Conservation (phyloP, 2,888 invertebrate genomes). For the Pterostichus madidus region DNA sequence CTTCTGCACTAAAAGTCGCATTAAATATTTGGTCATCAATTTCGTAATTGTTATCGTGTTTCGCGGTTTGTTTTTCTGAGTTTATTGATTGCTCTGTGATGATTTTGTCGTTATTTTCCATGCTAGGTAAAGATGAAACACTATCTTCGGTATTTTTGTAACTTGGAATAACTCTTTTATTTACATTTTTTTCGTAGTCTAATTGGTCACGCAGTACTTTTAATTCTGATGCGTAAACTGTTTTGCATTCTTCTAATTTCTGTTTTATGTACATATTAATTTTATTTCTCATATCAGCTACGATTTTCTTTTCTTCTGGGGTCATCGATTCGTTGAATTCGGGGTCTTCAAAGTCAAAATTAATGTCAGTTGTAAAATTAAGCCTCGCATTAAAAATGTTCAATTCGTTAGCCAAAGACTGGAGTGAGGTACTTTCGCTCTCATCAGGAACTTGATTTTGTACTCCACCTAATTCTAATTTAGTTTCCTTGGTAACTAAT, state of each 20-base stretch:
- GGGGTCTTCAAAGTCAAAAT: slow-evolving; percentile 62
- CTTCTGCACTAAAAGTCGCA: slow-evolving; percentile 55
- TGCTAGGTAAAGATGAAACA: slow-evolving; percentile 28
- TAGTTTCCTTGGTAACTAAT: neutral
- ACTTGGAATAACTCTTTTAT: slow-evolving; percentile 11
- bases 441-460: slow-evolving; percentile 2
- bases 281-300: slow-evolving; percentile 58
- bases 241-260: slow-evolving; percentile 69
- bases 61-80: neutral
- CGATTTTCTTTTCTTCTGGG: slow-evolving; percentile 58
- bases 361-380: slow-evolving; percentile 30
- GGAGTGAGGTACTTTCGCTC: slow-evolving; percentile 41
- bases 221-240: slow-evolving; percentile 70
- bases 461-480: neutral
- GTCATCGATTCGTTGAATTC: slow-evolving; percentile 58
- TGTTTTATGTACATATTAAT: slow-evolving; percentile 71
- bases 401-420: slow-evolving; percentile 23
- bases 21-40: slow-evolving; percentile 55
- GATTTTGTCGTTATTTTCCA: slow-evolving; percentile 49
- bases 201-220: slow-evolving; percentile 77
- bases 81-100: neutral
- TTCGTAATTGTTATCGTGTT: slow-evolving; percentile 28
- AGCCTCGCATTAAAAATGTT: slow-evolving; percentile 5
- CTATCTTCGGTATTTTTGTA: slow-evolving; percentile 53
- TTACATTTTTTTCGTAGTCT: slow-evolving; percentile 78